Base-by-base conservation (phyloP, 2,888 invertebrate genomes). In the Thyatira batis region DNA sequence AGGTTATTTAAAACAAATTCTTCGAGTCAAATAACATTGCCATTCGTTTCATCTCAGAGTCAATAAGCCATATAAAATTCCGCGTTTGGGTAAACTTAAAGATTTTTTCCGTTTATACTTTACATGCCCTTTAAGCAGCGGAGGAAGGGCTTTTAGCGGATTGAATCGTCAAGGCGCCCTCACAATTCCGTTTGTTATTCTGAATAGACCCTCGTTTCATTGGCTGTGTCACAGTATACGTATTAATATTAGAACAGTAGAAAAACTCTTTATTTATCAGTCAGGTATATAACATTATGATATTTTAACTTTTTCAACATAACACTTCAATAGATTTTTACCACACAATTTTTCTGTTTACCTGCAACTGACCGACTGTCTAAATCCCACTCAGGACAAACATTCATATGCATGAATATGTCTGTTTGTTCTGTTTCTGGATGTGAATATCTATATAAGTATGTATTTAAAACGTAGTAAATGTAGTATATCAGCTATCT, bases 81-180 rank as follows among this genome's bases (percentile, higher is more conserved):
- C 8, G 8, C 46, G 25, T 46, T 46, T 13, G 43, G 25, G 54
- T 52, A 60, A 60, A 58, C 54, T 61, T 53, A 27, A 52, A 39
- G 20, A 45, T 53, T 58, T 63, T 48, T 53, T 57, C 55, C 52
- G 45, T 57, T 69, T 70, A 71, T 70, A 71, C 63, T 73, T 69
- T 65, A 62, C 39, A 39, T 61, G 63, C 59, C 56, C 58, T 65
- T 69, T 71, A 70, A 64, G 57, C 52, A 62, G 55, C 59, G 50
- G 33, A 46, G 59, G 62, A 61, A 67, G 63, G 58, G 79, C 79
- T 82, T 81, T 82, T 77, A 80, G 80, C 56, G 78, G 74, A 82
- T 82, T 80, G 78, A 77, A 78, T 78, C 69, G 78, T 78, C 76
- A 77, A 80, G 71, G 68, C 71, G 67, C 60, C 60, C 52, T 58